These are phyloP conservation scores for Malurus elegans DNA, from an alignment of 2,113 vertebrate genomes.

Conservation along the genomic window DNA sequence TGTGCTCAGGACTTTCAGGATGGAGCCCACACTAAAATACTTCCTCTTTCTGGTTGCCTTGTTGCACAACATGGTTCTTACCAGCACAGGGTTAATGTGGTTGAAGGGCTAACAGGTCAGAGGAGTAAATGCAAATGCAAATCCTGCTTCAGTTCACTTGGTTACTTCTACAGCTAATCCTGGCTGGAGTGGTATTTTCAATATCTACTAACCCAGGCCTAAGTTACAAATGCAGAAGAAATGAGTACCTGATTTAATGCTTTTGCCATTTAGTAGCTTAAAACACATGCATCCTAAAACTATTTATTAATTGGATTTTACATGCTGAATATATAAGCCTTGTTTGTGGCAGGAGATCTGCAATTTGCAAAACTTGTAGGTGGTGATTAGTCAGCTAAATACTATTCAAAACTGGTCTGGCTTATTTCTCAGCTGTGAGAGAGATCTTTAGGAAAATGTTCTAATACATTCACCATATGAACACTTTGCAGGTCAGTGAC, in stretches of 20 bases:
- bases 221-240: neutral
- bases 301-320: slow-evolving; percentile 21
- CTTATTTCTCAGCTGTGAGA: slow-evolving; percentile 26
- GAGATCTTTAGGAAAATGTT: slow-evolving; percentile 43
- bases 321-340: neutral
- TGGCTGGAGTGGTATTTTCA: neutral
- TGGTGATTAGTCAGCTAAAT: slow-evolving; percentile 9
- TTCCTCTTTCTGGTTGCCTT: neutral
- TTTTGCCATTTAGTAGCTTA: neutral
- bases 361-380: neutral
- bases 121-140: neutral
- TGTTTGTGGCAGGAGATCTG: neutral
- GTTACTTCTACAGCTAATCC: neutral
- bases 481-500: slow-evolving; percentile 40
- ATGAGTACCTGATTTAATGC: neutral
- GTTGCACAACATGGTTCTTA: neutral
- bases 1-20: neutral
- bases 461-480: neutral
- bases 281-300: neutral
- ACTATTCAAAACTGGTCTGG: neutral
- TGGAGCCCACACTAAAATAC: neutral
- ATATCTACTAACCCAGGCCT: neutral
- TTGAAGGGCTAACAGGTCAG: neutral
- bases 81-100: neutral
- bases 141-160: neutral